phyloP scores from a whole-genome alignment of 2,888 invertebrate species.

The Leptothorax acervorum region DNA sequence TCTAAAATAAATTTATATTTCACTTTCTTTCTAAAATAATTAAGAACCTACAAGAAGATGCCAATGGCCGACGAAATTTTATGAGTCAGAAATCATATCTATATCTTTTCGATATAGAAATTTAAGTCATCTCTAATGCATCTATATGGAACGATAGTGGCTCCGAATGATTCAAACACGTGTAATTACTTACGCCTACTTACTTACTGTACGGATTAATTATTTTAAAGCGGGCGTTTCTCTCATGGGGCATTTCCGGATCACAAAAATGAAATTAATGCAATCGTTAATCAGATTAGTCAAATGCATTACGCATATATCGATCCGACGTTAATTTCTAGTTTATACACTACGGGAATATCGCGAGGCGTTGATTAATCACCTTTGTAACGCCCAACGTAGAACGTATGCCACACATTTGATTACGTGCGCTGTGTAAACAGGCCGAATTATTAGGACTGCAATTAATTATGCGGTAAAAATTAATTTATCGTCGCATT shows the following conservation, averaged over 20 bases:
- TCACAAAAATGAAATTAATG: constrained; percentile 67
- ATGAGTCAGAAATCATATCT: neutral
- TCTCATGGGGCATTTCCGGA: neutral
- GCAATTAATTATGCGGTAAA: constrained; percentile 47
- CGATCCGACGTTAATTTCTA: constrained; percentile 63
- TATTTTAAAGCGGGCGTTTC: constrained; percentile 26
- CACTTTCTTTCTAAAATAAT: neutral
- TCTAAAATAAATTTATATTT: neutral
- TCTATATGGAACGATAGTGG: neutral
- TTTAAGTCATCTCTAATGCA: neutral
- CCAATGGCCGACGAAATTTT: neutral
- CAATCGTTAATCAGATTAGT: constrained; percentile 71
- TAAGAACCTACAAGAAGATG: neutral
- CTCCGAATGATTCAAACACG: neutral
- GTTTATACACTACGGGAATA: constrained; percentile 68
- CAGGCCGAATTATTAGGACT: constrained; percentile 54
- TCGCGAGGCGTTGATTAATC: constrained; percentile 69
- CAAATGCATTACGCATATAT: constrained; percentile 63
- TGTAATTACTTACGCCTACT: constrained; percentile 52
- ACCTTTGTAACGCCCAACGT: constrained; percentile 66
- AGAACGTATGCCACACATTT: constrained; percentile 57
- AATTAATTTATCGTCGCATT: constrained; percentile 39
- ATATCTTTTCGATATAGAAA: neutral
- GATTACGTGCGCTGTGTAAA: constrained; percentile 57
- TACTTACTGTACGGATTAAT: constrained; percentile 16